These are phyloP conservation scores for Cephalopholis sonnerati DNA, from an alignment of 2,113 vertebrate species.

Conservation along the genomic window DNA sequence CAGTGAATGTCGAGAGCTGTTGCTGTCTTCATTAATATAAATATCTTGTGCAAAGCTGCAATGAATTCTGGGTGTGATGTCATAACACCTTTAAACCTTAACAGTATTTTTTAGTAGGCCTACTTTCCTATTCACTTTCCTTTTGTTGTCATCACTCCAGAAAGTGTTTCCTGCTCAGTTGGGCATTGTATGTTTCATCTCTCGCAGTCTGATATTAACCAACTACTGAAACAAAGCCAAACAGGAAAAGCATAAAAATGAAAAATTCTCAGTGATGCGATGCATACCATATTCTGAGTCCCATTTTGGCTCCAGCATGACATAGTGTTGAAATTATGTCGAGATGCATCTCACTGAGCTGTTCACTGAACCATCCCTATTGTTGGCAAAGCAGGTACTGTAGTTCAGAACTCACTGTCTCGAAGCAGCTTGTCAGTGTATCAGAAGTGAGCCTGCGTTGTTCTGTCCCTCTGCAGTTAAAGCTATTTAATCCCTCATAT, in stretches of 20 bases:
- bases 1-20: conserved; percentile 59
- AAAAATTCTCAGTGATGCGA: conserved; percentile 32
- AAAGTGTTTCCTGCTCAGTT: conserved; percentile 36
- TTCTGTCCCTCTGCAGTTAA: conserved; percentile 28
- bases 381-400: conserved; percentile 61
- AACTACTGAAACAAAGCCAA: conserved; percentile 45
- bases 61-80: conserved; percentile 67
- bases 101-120: conserved; percentile 36
- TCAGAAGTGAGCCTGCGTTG: conserved; percentile 12
- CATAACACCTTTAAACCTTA: conserved; percentile 54
- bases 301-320: conserved; percentile 39
- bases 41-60: conserved; percentile 67
- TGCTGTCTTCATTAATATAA: conserved; percentile 74
- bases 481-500: conserved; percentile 50
- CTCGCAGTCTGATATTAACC: conserved; percentile 22
- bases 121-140: conserved; percentile 49
- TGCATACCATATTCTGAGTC: conserved; percentile 47
- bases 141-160: conserved; percentile 32
- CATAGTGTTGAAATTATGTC: conserved; percentile 55
- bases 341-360: conserved; percentile 54
- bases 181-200: conserved; percentile 2
- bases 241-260: conserved; percentile 24
- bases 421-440: conserved; percentile 7
- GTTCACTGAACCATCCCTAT: conserved; percentile 44
- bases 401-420: conserved; percentile 46